Base-by-base conservation (phyloP, 1,140 invertebrate species). In the Drosophila punjabiensis region DNA sequence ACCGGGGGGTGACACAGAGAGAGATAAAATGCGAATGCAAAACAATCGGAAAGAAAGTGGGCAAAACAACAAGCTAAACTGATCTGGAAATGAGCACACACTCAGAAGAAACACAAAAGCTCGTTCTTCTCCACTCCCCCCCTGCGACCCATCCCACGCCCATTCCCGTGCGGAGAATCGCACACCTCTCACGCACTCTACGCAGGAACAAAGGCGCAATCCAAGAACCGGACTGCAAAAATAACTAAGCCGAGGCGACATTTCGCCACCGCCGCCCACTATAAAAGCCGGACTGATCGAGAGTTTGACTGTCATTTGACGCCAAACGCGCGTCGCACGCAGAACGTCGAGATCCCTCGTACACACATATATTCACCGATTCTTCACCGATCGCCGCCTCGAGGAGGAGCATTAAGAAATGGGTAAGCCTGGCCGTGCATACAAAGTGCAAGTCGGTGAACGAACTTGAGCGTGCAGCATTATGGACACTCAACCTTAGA, bases 141-240 rank as follows among this genome's bases (percentile, higher is more conserved):
- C 47, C 24, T 24, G 47, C 48, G 6, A 53, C 39, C 35, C 39
- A 33, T 33, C 52, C 32, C 48, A 50, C 24, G n/a, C 10, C 64
- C 69, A 52, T 74, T 50, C 68, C 69, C 45, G 47, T 14, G 30
- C 53, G 43, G 67, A 71, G 69, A 81, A 60, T 74, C 71, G 65
- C 76, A 65, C 63, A 68, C 63, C 69, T 75, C 83, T 86, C 79
- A 90, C 86, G 86, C 87, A 90, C 87, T 67, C 74, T 86, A 85
- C 87, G 53, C 86, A 90, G 86, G 86, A 91, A 90, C 87, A 90
- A 90, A 91, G 82, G 81, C 85, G 75, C 70, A 76, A 69, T 79
- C 78, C 70, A 85, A 89, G 86, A 86, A 90, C 87, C 86, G 85
- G 85, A 89, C 76, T 62, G 47, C 76, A 76, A 71, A 53, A 64